phyloP scores from a whole-genome alignment of 2,888 invertebrate species.

The Aleiodes leptofemur region DNA sequence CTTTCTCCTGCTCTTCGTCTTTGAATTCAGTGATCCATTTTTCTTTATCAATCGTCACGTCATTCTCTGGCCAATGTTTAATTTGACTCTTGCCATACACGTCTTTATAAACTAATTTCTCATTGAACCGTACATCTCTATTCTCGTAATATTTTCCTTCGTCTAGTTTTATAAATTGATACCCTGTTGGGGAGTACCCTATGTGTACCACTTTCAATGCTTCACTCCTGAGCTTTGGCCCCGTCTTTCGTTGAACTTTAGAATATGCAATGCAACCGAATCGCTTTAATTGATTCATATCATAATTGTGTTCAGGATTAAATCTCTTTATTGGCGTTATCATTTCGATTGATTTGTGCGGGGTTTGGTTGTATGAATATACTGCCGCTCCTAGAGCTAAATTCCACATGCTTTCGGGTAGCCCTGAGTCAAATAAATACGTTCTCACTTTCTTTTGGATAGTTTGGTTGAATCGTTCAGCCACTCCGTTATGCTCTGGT shows the following conservation, averaged over 20 bases:
- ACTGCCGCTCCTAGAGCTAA: too few relatives aligned
- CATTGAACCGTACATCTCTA: constrained; percentile 3
- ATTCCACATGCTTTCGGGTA: constrained; percentile 26
- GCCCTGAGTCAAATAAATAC: constrained; percentile 50
- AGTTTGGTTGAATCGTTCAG: constrained; percentile 50
- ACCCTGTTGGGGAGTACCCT: too few relatives aligned
- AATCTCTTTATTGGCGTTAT: constrained; percentile 46
- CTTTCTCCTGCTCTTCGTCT: constrained; percentile 19
- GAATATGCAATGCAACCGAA: constrained; percentile 51
- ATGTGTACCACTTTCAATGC: not conserved
- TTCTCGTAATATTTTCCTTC: too few relatives aligned
- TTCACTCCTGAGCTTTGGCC: constrained; percentile 43
- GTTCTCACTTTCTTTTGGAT: constrained; percentile 51
- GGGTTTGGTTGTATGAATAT: constrained; percentile 44
- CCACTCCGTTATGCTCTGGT: constrained; percentile 39
- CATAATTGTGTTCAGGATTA: constrained; percentile 42
- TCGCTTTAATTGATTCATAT: constrained; percentile 49
- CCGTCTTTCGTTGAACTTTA: constrained; percentile 44
- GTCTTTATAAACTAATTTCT: constrained; percentile 47
- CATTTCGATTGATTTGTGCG: constrained; percentile 49
- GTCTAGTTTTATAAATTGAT: too few relatives aligned
- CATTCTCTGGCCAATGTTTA: not conserved
- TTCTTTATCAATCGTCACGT: not conserved
- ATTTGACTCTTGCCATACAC: constrained; percentile 37
- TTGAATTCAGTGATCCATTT: not conserved